A percentile compares a stretch with the other conserved stretches of the same genome.
Conservation (phyloP, 2,888 invertebrate species). For the Polyploca ridens region DNA sequence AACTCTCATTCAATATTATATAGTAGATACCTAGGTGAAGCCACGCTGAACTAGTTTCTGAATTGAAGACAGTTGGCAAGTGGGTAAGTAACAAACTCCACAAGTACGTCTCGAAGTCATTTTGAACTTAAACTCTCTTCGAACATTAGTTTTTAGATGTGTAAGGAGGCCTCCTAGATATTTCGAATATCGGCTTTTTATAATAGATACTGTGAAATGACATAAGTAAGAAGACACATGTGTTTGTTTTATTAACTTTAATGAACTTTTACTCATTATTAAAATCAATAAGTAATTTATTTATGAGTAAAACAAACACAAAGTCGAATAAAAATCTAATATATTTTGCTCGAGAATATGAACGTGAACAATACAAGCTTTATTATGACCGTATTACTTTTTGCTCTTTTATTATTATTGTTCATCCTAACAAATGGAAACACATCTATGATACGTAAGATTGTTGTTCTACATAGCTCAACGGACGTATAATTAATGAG, state of each 20-base stretch:
- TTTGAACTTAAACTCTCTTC: constrained; percentile 47
- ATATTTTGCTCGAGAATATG: too few species aligned
- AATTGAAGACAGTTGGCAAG: constrained; percentile 50
- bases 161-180: constrained; percentile 7
- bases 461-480: constrained; percentile 16
- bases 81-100: constrained; percentile 44
- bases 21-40: constrained; percentile 26
- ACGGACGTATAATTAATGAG: constrained; percentile 37
- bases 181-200: not conserved
- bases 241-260: too few species aligned
- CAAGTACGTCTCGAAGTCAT: constrained; percentile 55
- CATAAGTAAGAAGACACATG: not conserved
- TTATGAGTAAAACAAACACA: too few species aligned
- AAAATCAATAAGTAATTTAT: too few species aligned
- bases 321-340: too few species aligned
- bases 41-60: constrained; percentile 44
- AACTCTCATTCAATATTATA: constrained; percentile 24
- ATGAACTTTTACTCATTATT: too few species aligned
- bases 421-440: constrained; percentile 25
- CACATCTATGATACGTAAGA: constrained; percentile 15
- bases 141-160: constrained; percentile 14
- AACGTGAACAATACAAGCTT: too few species aligned
- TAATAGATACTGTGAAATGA: not conserved
- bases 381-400: not conserved
- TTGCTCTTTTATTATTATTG: not conserved